Evolutionary conservation across 1,140 invertebrate genomes (phyloP).

Genomic region (Nasonia longicornis): DNA sequence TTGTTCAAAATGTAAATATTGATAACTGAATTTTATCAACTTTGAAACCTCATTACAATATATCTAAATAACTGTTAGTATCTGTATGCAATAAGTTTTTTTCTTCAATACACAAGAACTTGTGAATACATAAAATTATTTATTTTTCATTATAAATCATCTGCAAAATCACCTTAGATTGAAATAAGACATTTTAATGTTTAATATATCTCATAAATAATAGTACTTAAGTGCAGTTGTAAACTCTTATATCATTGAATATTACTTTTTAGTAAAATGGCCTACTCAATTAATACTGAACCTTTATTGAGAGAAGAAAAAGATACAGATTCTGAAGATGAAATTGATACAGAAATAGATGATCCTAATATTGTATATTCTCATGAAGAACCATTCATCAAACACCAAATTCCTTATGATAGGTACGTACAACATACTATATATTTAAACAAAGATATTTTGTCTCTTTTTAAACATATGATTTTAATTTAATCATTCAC

Average conservation of each 20-base stretch:
- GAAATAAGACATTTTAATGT: no score
- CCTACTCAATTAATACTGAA: slow-evolving; percentile 66
- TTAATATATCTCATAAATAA: no score
- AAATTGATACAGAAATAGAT: slow-evolving; percentile 65
- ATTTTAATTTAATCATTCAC: not conserved
- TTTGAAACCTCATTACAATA: no score
- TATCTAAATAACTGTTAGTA: no score
- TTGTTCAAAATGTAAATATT: no score
- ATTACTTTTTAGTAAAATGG: slow-evolving; percentile 58
- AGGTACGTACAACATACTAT: slow-evolving; percentile 51
- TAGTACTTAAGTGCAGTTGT: not conserved
- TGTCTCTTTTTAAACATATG: slow-evolving; percentile 3
- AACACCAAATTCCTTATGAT: slow-evolving; percentile 71
- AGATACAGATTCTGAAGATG: slow-evolving; percentile 68
- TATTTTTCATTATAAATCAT: no score
- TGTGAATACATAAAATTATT: no score
- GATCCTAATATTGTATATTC: slow-evolving; percentile 62
- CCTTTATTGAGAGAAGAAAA: slow-evolving; percentile 64
- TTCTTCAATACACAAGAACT: no score
- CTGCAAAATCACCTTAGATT: no score
- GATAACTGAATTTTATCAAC: no score
- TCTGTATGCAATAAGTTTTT: no score
- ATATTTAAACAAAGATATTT: slow-evolving; percentile 9
- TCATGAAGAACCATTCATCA: slow-evolving; percentile 70
- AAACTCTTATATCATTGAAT: not conserved